Evolutionary conservation across 2,113 vertebrate genomes (phyloP).

Genomic region (Malurus cyaneus): DNA sequence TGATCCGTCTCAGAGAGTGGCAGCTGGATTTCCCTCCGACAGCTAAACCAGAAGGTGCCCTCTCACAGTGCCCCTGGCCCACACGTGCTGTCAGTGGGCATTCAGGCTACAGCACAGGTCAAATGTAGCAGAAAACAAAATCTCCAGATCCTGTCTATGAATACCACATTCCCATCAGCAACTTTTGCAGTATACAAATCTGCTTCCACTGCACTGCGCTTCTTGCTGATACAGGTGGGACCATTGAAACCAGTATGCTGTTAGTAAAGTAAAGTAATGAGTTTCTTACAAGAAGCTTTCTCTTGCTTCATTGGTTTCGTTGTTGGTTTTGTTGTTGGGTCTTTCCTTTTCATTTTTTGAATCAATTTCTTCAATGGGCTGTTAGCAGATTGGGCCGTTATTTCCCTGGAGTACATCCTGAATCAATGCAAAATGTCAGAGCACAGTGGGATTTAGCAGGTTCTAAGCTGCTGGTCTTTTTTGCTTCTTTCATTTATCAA

Average conservation of each 20-base stretch:
- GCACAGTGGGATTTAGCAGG: background rate
- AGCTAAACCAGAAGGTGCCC: background rate
- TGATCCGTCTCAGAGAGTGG: rapidly evolving
- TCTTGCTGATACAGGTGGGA: background rate
- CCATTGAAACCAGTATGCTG: background rate
- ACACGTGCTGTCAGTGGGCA: background rate
- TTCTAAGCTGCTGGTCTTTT: background rate
- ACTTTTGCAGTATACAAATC: background rate
- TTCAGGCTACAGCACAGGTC: background rate
- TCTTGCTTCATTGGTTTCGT: background rate
- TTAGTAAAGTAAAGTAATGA: background rate
- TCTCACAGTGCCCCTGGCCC: background rate
- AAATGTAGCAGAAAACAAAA: background rate
- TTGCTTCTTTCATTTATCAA: background rate
- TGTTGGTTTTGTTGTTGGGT: background rate
- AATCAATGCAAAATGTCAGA: background rate
- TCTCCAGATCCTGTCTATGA: background rate
- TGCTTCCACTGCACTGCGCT: background rate
- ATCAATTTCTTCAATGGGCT: background rate
- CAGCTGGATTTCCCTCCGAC: background rate
- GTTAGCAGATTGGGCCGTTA: background rate
- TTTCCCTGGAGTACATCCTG: background rate
- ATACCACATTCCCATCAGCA: background rate
- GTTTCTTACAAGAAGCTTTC: background rate
- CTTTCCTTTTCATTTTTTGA: background rate